phyloP scores from a whole-genome alignment of 2,888 invertebrate genomes.

The Hemaris fuciformis region DNA sequence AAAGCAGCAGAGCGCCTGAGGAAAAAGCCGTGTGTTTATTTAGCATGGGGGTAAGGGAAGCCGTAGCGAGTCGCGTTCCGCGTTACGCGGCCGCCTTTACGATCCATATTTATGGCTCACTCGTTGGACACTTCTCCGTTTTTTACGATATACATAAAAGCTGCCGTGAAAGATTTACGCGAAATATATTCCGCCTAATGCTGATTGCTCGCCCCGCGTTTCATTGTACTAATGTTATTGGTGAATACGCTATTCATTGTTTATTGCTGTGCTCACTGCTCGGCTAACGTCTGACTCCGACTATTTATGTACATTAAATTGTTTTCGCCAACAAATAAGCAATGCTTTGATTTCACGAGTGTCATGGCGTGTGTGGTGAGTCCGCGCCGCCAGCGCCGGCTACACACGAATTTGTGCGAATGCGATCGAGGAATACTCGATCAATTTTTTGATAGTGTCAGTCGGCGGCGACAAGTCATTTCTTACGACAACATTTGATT shows the following conservation, averaged over 20 bases:
- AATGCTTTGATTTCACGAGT: not conserved
- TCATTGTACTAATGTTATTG: constrained; percentile 62
- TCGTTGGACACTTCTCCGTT: constrained; percentile 71
- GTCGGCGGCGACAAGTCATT: constrained; percentile 66
- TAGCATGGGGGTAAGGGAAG: constrained; percentile 3
- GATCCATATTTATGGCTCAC: constrained; percentile 72
- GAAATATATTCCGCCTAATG: constrained; percentile 78
- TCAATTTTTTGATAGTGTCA: constrained; percentile 80
- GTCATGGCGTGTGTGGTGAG: not conserved
- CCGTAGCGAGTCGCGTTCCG: constrained; percentile 19
- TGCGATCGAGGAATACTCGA: constrained; percentile 37
- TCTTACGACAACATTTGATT: constrained; percentile 75
- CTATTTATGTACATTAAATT: constrained; percentile 43
- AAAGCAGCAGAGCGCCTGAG: not conserved
- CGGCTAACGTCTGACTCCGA: constrained; percentile 22
- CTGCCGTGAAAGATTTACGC: constrained; percentile 78
- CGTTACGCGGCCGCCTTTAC: constrained; percentile 48
- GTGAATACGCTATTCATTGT: constrained; percentile 23
- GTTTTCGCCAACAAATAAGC: constrained; percentile 12
- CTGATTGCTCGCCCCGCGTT: constrained; percentile 60
- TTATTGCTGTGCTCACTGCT: constrained; percentile 21
- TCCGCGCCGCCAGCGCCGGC: not conserved
- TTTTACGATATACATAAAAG: constrained; percentile 81
- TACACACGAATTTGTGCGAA: not conserved
- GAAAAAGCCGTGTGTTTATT: not conserved